A percentile compares a stretch with the other conserved stretches of the same genome.
These are phyloP conservation scores for Corythornis vintsioides DNA, from an alignment of 2,113 vertebrate species.

Conservation along the genomic window DNA sequence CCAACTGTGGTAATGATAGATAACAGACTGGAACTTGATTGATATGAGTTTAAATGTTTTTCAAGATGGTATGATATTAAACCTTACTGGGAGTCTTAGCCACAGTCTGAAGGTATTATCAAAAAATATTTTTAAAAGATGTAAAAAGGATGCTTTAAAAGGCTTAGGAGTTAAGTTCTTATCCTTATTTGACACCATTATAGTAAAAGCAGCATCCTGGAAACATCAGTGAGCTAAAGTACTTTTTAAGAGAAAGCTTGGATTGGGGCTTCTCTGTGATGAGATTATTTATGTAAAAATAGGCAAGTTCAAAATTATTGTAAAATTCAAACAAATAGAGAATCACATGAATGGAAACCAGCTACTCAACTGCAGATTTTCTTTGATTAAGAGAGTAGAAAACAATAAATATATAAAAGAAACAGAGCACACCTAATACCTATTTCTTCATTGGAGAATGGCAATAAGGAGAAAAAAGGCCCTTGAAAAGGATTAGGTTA, in stretches of 20 bases:
- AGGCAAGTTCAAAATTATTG: background rate
- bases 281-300: background rate
- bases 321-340: background rate
- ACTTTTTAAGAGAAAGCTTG: background rate
- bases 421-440: background rate
- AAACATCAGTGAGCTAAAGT: background rate
- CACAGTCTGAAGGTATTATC: background rate
- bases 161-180: background rate
- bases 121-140: background rate
- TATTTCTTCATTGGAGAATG: background rate
- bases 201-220: background rate
- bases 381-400: background rate
- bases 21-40: background rate
- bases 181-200: background rate
- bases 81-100: background rate
- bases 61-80: background rate
- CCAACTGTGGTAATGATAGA: background rate
- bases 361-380: background rate
- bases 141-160: background rate
- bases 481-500: background rate
- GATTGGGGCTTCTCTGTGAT: background rate
- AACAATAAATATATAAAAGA: background rate
- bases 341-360: background rate
- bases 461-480: background rate
- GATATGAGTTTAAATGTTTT: background rate